Base-by-base conservation (phyloP, 92 coral and sea anemone genomes). In the Siderastrea radians region DNA sequence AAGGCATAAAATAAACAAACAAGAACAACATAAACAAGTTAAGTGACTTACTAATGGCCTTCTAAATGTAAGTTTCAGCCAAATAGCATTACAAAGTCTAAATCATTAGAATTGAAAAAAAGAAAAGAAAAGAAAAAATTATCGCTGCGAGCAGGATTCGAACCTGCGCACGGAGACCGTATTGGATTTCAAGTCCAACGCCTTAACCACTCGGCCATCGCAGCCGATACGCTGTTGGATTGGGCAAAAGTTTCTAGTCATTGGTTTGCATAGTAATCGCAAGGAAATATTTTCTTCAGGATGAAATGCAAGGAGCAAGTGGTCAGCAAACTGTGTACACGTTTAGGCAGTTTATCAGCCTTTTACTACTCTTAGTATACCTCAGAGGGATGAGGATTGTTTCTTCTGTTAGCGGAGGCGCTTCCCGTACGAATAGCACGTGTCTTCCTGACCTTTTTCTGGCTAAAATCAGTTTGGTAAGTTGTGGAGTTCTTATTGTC, bases 131-230 rank as follows among this genome's bases (percentile, higher is more conserved):
- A 6, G 11, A 45, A 52, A 7, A 49, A 76, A 74, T 76, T 57
- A 76, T 2, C 99, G 98, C 99, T 95, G 98, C 98, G 98, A 93
- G 98, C 98, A 95, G 96, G 96, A 95, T 93, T 95, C 94, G 96
- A 95, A 93, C 98, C 96, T 95, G 94, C 96, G 98, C 98, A 93
- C 94, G 96, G 79, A 95, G 90, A 95, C 85, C 98, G 91, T 93
- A 95, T 93, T 93, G 96, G 98, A 95, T 95, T 95, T 95, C 98
- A 95, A 95, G 96, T 95, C 96, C 96, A 95, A 95, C 94, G 98
- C 98, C 98, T 95, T 95, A 95, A 95, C 98, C 96, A 95, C 98
- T 95, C 98, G 96, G 98, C 98, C 98, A 95, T 95, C 96, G 93
- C 96, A 95, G 99, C 99, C 0, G 1, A 0, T 0, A 12, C 0